Evolutionary conservation across 2,888 invertebrate genomes (phyloP), one percentile per base, ranked within the genome.

Genomic region (Eilema griseolum): DNA sequence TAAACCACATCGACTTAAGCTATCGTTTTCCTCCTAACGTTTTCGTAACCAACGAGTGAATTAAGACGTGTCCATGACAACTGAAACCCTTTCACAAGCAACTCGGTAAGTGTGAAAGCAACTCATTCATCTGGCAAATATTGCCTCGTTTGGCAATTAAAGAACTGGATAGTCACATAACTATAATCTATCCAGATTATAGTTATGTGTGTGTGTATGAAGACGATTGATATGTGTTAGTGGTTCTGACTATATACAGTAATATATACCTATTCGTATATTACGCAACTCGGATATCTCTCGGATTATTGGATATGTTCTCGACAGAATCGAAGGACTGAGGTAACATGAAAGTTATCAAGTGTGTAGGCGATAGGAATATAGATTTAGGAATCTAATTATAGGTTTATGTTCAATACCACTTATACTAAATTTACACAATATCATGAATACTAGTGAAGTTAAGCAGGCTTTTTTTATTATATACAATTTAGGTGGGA

Each of bases 181-280:
- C n/a, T n/a, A n/a, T 61, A 4, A 61, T 31, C 52, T 52, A 52
- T 52, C n/a, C 52, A 52, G n/a, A 52, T 52, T 52, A 52, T 52
- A n/a, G 52, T n/a, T 52, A n/a, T 52, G 52, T n/a, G n/a, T n/a
- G n/a, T n/a, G n/a, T n/a, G n/a, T n/a, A n/a, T n/a, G 52, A n/a
- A n/a, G n/a, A n/a, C 5, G 52, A 8, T 52, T 52, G 8, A 52
- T n/a, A n/a, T 52, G n/a, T 52, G n/a, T 52, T 52, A 52, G n/a
- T 52, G n/a, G n/a, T 52, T 52, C 2, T 52, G 10, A 52, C 20
- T 52, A 61, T 3, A 23, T 31, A n/a, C 16, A 41, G 4, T 33
- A 33, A 1, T 8, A 33, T n/a, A 8, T 37, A 37, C 1, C 11
- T 37, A 37, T 11, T 46, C 28, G 28, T 60, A 46, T 20, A 20